phyloP scores from a whole-genome alignment of 2,888 invertebrate genomes.

The Brachylomia viminalis region DNA sequence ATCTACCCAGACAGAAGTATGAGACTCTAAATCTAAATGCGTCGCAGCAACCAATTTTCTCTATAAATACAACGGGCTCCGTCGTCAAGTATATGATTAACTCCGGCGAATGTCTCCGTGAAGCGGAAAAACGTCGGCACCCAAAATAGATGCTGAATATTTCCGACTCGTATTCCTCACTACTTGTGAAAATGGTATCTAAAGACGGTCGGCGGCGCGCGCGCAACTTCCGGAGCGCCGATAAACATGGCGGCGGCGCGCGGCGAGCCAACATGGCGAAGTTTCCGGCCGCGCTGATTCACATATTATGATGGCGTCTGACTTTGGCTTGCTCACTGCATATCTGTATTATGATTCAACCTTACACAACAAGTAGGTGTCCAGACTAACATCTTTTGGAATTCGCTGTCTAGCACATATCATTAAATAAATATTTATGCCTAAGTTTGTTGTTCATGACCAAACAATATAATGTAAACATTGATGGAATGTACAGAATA shows the following conservation, averaged over 20 bases:
- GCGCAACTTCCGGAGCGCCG: conserved; percentile 89
- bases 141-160: conserved; percentile 88
- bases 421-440: conserved; percentile 55
- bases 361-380: conserved; percentile 85
- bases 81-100: conserved; percentile 87
- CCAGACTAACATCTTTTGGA: conserved; percentile 78
- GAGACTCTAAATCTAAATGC: conserved; percentile 82
- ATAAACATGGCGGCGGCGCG: conserved; percentile 89
- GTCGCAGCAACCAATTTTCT: conserved; percentile 79
- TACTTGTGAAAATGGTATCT: conserved; percentile 87
- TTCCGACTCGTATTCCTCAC: conserved; percentile 86
- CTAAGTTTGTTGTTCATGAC: conserved; percentile 28
- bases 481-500: conserved; percentile 12
- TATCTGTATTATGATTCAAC: conserved; percentile 89
- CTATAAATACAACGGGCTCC: conserved; percentile 84
- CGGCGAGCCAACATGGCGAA: conserved; percentile 87
- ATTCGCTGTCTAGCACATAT: conserved; percentile 78
- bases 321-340: conserved; percentile 87
- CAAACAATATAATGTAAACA: conserved; percentile 28
- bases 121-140: conserved; percentile 88
- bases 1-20: conserved; percentile 77
- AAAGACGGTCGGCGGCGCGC: conserved; percentile 89
- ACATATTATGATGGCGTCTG: conserved; percentile 83
- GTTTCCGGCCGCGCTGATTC: conserved; percentile 90
- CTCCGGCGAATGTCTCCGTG: conserved; percentile 85